Conservation (phyloP, 2,113 vertebrate genomes). For the Campylorhamphus procurvoides region DNA sequence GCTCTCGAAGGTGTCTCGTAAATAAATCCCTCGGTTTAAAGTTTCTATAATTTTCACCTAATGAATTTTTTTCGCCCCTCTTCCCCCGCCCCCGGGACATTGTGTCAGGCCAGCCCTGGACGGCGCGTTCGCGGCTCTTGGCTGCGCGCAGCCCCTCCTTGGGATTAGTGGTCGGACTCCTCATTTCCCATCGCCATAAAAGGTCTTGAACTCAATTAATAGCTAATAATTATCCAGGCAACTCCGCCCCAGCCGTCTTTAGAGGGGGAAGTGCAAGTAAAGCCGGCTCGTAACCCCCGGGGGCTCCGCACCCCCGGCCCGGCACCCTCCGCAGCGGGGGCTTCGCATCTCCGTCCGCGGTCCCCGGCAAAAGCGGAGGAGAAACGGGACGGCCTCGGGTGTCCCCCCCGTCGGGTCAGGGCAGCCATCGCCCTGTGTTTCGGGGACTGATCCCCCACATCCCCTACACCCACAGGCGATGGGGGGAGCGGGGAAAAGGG, state of each 20-base stretch:
- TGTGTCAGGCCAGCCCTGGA: constrained; percentile 13
- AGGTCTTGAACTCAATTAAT: constrained; percentile 94
- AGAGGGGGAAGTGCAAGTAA: not conserved
- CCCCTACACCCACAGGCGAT: not conserved
- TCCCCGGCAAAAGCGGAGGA: not conserved
- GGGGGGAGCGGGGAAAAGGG: too few species aligned
- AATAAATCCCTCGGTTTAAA: not conserved
- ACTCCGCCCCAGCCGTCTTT: constrained; percentile 61
- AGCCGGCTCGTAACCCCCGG: not conserved
- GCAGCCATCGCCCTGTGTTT: not conserved
- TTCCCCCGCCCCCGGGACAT: not conserved
- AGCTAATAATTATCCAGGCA: constrained; percentile 87
- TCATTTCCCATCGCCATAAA: constrained; percentile 82
- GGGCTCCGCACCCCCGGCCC: not conserved
- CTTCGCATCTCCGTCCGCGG: not conserved
- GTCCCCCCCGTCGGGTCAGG: not conserved
- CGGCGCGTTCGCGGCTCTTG: constrained; percentile 22
- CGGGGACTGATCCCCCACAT: not conserved
- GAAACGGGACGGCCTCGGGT: not conserved
- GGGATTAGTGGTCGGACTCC: constrained; percentile 82
- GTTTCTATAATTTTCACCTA: constrained; percentile 39
- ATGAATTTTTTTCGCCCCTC: not conserved
- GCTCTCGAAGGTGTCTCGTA: not conserved
- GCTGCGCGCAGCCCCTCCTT: constrained; percentile 43
- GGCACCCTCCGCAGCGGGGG: not conserved